These are phyloP conservation scores for Ctenoplectra terminalis DNA, from an alignment of 1,140 invertebrate genomes.

Conservation along the genomic window DNA sequence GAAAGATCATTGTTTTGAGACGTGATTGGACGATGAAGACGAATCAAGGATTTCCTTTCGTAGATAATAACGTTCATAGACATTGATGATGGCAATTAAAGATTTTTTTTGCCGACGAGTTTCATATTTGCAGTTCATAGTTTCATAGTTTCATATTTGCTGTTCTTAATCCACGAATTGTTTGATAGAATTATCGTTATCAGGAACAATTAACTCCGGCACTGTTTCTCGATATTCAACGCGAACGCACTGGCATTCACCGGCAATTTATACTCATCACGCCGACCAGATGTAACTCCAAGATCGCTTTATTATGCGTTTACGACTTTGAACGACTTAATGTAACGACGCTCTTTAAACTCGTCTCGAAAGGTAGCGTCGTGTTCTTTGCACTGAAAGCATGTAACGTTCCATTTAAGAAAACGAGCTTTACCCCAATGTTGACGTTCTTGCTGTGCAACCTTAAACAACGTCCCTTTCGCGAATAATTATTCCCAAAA, in stretches of 20 bases:
- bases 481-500: not conserved
- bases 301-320: slow-evolving; percentile 12
- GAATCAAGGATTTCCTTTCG: too few species aligned
- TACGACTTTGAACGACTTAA: not conserved
- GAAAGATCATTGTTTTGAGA: too few species aligned
- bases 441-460: not conserved
- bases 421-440: not conserved
- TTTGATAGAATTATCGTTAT: not conserved
- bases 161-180: not conserved
- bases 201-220: too few species aligned
- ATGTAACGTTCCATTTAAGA: not conserved
- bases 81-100: too few species aligned
- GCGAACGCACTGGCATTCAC: not conserved
- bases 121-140: too few species aligned
- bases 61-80: too few species aligned
- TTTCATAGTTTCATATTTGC: too few species aligned
- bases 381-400: not conserved
- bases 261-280: not conserved
- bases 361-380: not conserved
- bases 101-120: too few species aligned
- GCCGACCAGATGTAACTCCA: not conserved
- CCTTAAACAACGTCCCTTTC: not conserved
- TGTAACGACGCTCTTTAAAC: not conserved
- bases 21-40: too few species aligned
- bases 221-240: too few species aligned